Percentiles rank a stretch among this genome's conserved stretches.
Evolutionary conservation across 2,113 vertebrate genomes (phyloP).

Genomic region (Struthio camelus): DNA sequence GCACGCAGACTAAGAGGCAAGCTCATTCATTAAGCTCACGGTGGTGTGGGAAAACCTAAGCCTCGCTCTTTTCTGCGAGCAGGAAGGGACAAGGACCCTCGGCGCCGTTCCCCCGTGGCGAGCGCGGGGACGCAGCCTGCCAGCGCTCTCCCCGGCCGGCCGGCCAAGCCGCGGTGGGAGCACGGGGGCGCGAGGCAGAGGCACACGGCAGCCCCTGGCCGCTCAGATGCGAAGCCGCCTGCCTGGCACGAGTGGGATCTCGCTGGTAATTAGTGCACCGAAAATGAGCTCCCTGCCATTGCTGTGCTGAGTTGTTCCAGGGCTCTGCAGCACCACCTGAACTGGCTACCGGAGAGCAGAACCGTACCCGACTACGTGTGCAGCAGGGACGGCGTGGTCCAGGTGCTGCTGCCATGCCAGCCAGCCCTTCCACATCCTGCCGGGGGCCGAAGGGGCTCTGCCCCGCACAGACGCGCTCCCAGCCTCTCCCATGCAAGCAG

Average conservation of each 20-base stretch:
- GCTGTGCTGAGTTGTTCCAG: too few species aligned
- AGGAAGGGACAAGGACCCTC: background rate
- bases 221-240: too few species aligned
- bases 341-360: background rate
- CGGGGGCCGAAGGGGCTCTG: background rate
- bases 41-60: background rate
- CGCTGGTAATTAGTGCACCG: too few species aligned
- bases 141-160: background rate
- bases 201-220: background rate
- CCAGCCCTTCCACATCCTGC: background rate
- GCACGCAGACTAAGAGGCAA: background rate
- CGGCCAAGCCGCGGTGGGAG: background rate
- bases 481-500: too few species aligned
- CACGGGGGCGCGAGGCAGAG: background rate
- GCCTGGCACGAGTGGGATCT: too few species aligned
- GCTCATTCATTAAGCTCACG: background rate
- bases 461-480: too few species aligned
- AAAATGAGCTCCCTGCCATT: too few species aligned
- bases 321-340: background rate
- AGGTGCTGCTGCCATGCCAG: background rate
- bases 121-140: background rate
- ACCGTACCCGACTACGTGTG: background rate
- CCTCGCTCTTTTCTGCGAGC: background rate
- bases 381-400: background rate
- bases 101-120: background rate